phyloP scores from a whole-genome alignment of 2,113 vertebrate genomes.

The Melanerpes formicivorus region DNA sequence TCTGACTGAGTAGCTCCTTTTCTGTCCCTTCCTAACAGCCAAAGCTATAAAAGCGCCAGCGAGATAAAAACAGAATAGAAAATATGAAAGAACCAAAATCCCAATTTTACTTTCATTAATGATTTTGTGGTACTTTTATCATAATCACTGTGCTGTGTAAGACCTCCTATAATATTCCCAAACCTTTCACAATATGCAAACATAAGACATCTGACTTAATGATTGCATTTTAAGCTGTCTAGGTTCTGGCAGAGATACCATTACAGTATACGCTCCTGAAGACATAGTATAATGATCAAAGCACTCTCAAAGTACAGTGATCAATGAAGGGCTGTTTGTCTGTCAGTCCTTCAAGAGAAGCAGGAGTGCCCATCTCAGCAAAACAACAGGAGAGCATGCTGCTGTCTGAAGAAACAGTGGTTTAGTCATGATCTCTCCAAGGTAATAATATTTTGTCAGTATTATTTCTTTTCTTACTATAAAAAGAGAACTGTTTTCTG shows the following conservation, averaged over 20 bases:
- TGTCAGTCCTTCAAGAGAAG: constrained; percentile 31
- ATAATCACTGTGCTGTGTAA: background rate
- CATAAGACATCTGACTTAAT: constrained; percentile 18
- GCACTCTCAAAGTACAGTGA: constrained; percentile 24
- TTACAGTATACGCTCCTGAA: constrained; percentile 37
- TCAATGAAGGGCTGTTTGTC: constrained; percentile 56
- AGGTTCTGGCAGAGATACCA: constrained; percentile 13
- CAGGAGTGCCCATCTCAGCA: constrained; percentile 5
- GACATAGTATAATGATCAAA: constrained; percentile 16
- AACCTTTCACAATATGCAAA: background rate
- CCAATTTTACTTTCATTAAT: background rate
- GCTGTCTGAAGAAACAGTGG: background rate
- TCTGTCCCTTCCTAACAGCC: background rate
- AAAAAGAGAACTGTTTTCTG: constrained; percentile 8
- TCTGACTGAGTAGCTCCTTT: background rate
- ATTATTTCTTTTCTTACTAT: constrained; percentile 32
- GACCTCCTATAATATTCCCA: background rate
- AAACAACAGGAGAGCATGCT: background rate
- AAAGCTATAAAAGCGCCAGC: background rate
- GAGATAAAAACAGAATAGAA: background rate
- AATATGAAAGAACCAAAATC: background rate
- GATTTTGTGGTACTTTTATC: background rate
- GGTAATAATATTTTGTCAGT: constrained; percentile 49
- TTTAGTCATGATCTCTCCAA: constrained; percentile 1
- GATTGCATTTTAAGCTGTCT: constrained; percentile 22